Base-by-base conservation (phyloP, 2,113 vertebrate genomes). In the Steatornis caripensis region DNA sequence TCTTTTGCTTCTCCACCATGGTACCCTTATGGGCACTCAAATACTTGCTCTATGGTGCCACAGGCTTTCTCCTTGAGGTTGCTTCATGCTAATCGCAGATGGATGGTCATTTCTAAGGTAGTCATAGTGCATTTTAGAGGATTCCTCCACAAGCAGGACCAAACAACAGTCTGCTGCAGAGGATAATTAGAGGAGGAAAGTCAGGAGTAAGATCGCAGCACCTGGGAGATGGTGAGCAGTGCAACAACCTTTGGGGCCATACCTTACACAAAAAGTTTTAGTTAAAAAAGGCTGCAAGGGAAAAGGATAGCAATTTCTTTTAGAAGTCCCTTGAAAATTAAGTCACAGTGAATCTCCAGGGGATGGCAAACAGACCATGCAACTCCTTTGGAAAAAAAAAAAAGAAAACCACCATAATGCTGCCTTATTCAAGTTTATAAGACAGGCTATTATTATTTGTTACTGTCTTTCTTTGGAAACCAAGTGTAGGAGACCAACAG, bases 321-420 rank as follows among this genome's bases (percentile, higher is more conserved):
- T 23, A 23, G 16, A 15, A 54, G 7, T 24, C 43, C 32, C 34
- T 37, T 45, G 8, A 8, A 7, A 71, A 7, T 5, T 15, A 85
- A n/a, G 12, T 4, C 19, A 12, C 37, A 26, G 51, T 30, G 16
- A 49, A 7, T 13, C 21, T 80, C 21, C 57, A 54, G 53, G 58
- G 27, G 2, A 30, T 49, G 36, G 13, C 48, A 43, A 29, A n/a
- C 6, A 86, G 37, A 49, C 5, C 36, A 15, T 1, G 0, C 2
- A 76, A 9, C 3, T 62, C 21, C 15, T 71, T 15, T 61, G 8
- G 3, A 24, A 74, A 69, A 34, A 20, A 45, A 53, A 29, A 9
- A 10, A 34, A 8, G 32, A 19, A 83, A 22, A 2, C 3, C 27
- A 12, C 8, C 5, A 62, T 6, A 37, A 1, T 54, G 9, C 19